Base-by-base conservation (phyloP, 2,888 invertebrate species). In the Drosophila nr. perissopoda region DNA sequence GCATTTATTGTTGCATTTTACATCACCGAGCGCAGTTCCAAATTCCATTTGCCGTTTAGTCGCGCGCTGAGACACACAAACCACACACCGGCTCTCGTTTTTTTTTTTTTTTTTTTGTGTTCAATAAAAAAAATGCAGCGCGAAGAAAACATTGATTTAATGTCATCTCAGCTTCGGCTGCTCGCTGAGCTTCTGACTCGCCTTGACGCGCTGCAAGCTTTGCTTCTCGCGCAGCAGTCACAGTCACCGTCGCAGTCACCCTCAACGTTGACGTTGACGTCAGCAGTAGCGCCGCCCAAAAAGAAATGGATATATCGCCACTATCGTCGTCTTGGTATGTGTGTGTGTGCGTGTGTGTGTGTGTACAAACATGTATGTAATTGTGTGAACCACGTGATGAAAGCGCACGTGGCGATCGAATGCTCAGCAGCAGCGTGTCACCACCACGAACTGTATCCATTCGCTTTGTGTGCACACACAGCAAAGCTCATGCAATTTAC, bases 291-390 rank as follows among this genome's bases (percentile, higher is more conserved):
- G 58, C 53, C 62, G 29, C 70, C 70, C 52, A 70, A 76, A 72
- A 84, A 70, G 48, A 74, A 82, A 72, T 76, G 76, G 76, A 70
- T 84, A 49, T 52, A 75, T 61, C 61, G 76, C 27, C 74, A 77
- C 29, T 82, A 70, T 64, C n/a, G 38, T 16, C 63, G 48, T 16
- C 63, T 63, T 53, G 67, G 79, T 75, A 71, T 73, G 68, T 42
- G 48, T 61, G 25, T 33, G 33, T 11, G 38, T 16, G 33, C 7
- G 38, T 16, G 46, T 73, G 68, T 48, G 40, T 63, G n/a, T 27
- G 34, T 27, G 27, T 21, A 16, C 25, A 16, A 11, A 33, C 59
- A 38, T 52, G 36, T 18, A 36, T 54, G 36, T 2, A 18, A 25
- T 18, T 34, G 21, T 13, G 33, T 38, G 36, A 59, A 74, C 79